These are phyloP conservation scores for Cydia strobilella DNA, from an alignment of 1,140 invertebrate species.

Conservation along the genomic window DNA sequence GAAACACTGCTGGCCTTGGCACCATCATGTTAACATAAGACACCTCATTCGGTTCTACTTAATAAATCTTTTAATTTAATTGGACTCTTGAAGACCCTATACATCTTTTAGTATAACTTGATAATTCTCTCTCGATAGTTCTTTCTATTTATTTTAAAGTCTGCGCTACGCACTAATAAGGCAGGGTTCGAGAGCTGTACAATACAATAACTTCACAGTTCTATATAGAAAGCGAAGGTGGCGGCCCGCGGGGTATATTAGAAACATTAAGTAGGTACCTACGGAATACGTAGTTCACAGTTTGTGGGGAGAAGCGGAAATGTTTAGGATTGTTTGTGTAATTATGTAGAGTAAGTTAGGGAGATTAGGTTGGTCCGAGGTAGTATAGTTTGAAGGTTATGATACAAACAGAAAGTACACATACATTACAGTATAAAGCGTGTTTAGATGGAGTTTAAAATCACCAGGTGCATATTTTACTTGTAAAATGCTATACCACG, in stretches of 20 bases:
- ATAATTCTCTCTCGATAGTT: too few species aligned
- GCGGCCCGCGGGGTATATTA: not conserved
- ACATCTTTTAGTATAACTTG: too few species aligned
- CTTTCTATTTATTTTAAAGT: not conserved
- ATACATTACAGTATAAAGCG: too few species aligned
- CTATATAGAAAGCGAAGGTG: not conserved
- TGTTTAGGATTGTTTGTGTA: not conserved
- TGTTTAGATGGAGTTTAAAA: too few species aligned
- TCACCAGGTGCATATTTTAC: too few species aligned
- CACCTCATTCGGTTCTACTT: too few species aligned
- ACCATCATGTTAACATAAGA: too few species aligned
- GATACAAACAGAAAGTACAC: not conserved
- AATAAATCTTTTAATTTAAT: too few species aligned
- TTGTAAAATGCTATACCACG: too few species aligned
- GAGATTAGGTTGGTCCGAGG: not conserved
- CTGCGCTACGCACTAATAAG: not conserved
- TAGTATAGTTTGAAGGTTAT: not conserved
- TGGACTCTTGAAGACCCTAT: too few species aligned
- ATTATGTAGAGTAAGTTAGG: not conserved
- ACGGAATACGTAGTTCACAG: not conserved
- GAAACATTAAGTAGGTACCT: not conserved
- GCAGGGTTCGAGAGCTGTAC: not conserved
- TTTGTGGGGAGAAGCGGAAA: not conserved
- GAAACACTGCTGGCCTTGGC: too few species aligned
- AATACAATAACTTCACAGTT: not conserved